Percentiles rank a stretch among this genome's conserved stretches.
These are phyloP conservation scores for Ascaphus truei DNA, from an alignment of 2,113 vertebrate genomes.

Conservation along the genomic window DNA sequence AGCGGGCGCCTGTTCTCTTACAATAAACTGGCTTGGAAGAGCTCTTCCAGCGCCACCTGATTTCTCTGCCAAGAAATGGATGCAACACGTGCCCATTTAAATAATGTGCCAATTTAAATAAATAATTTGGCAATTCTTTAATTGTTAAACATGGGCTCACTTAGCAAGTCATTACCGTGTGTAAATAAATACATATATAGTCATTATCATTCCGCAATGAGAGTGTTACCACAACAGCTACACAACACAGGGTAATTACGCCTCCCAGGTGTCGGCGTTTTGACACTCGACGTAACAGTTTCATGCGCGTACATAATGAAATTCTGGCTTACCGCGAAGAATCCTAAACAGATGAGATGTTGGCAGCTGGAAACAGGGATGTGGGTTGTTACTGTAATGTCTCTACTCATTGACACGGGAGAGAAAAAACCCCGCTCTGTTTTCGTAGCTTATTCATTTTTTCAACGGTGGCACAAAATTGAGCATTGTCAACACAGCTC, in stretches of 20 bases:
- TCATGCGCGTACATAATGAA: slow-evolving; percentile 23
- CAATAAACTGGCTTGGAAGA: neutral
- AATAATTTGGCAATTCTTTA: slow-evolving; percentile 30
- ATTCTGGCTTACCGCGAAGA: slow-evolving; percentile 25
- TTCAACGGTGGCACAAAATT: slow-evolving; percentile 12
- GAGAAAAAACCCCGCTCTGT: neutral
- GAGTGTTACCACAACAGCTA: slow-evolving; percentile 31
- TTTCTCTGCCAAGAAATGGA: slow-evolving; percentile 17
- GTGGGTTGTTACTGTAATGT: neutral
- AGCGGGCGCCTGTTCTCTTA: neutral
- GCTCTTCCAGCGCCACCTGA: neutral
- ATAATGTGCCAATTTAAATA: slow-evolving; percentile 33
- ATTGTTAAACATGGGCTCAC: slow-evolving; percentile 11
- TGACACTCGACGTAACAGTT: slow-evolving; percentile 8
- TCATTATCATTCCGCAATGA: slow-evolving; percentile 20
- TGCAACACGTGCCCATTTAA: slow-evolving; percentile 22
- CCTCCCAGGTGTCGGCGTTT: slow-evolving; percentile 23
- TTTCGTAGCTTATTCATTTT: neutral
- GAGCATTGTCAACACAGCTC: neutral
- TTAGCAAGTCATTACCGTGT: slow-evolving; percentile 34
- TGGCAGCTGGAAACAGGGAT: neutral
- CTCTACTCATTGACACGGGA: neutral
- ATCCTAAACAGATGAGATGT: neutral
- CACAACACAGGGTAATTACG: slow-evolving; percentile 26
- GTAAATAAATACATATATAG: slow-evolving; percentile 35